phyloP scores from a whole-genome alignment of 2,113 vertebrate species.

The Aepyceros melampus region DNA sequence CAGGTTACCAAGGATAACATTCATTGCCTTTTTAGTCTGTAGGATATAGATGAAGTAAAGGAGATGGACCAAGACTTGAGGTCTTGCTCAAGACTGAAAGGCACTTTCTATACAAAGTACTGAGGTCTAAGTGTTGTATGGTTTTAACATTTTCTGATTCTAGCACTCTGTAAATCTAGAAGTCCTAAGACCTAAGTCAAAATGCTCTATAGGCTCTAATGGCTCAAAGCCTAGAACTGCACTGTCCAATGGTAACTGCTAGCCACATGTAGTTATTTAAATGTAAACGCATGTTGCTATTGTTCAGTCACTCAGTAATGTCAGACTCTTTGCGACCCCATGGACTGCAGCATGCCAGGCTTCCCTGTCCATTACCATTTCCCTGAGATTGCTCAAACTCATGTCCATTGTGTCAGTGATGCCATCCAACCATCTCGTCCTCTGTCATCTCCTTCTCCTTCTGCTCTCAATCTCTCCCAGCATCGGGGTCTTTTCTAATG shows the following conservation, averaged over 20 bases:
- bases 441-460: neutral
- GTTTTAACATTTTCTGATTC: neutral
- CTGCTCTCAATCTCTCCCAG: neutral
- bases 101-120: neutral
- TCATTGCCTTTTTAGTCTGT: constrained; percentile 90
- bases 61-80: neutral
- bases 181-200: neutral
- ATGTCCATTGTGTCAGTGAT: neutral
- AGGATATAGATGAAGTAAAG: neutral
- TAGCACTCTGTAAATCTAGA: neutral
- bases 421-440: neutral
- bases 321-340: neutral
- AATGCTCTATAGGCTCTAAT: neutral
- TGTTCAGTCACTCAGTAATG: neutral
- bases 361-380: neutral
- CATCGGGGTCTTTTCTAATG: neutral
- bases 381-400: neutral
- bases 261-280: neutral
- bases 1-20: constrained; percentile 85
- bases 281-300: neutral
- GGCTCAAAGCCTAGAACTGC: neutral
- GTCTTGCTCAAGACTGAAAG: neutral
- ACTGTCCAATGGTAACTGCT: neutral
- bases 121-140: neutral
- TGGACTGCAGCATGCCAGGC: neutral